A percentile compares a stretch with the other conserved stretches of the same genome.
These are phyloP conservation scores for Odontesthes bonariensis DNA, from an alignment of 2,113 vertebrate genomes.

Conservation along the genomic window DNA sequence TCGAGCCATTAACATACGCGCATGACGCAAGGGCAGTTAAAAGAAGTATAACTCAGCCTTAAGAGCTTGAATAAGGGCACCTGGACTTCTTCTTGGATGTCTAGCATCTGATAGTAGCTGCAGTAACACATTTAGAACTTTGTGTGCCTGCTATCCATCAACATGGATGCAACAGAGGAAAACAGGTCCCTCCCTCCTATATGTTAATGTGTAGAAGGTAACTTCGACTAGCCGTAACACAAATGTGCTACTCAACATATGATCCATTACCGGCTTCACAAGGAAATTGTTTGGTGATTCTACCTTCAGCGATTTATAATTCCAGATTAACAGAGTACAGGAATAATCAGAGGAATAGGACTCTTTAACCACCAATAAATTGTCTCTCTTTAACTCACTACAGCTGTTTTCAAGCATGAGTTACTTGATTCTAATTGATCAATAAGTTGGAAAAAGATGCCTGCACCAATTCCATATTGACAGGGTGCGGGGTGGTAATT, in stretches of 20 bases:
- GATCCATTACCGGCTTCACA: background rate
- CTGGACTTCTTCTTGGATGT: no score
- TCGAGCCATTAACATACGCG: no score
- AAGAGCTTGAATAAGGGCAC: no score
- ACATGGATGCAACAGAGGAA: background rate
- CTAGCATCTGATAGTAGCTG: slow-evolving; percentile 2
- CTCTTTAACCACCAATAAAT: slow-evolving; percentile 1
- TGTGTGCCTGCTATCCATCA: no score
- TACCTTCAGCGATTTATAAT: background rate
- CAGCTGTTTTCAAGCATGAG: slow-evolving; percentile 25
- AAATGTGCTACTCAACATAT: background rate
- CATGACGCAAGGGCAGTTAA: no score
- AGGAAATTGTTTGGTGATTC: no score
- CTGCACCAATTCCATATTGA: slow-evolving; percentile 44
- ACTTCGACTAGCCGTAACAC: background rate
- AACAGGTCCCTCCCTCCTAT: background rate
- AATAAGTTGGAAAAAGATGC: slow-evolving; percentile 55
- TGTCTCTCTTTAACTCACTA: slow-evolving; percentile 9
- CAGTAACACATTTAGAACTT: background rate
- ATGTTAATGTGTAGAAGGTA: background rate
- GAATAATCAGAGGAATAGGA: background rate
- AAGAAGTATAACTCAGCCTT: no score
- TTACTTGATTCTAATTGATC: slow-evolving; percentile 45
- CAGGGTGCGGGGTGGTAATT: slow-evolving; percentile 41
- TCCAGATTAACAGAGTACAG: background rate